Evolutionary conservation across 2,113 vertebrate species (phyloP).

Genomic region (Cranoglanis bouderius): DNA sequence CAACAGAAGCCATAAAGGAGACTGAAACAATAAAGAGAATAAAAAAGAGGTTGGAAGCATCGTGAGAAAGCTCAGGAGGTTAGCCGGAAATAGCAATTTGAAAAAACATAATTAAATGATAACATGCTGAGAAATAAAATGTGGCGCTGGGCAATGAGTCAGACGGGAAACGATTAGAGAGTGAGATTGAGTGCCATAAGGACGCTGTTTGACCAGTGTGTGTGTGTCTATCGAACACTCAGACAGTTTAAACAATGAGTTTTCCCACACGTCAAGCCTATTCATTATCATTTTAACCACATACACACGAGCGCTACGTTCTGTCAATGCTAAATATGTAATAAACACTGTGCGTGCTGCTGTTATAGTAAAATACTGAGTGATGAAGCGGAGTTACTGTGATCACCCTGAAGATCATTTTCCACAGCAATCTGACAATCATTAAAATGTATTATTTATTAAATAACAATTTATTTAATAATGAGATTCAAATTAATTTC

Average conservation of each 20-base stretch:
- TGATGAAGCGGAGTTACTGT: neutral
- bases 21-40: neutral
- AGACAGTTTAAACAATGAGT: constrained; percentile 60
- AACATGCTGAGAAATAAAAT: constrained; percentile 22
- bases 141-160: constrained; percentile 40
- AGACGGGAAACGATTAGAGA: constrained; percentile 59
- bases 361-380: neutral
- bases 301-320: neutral
- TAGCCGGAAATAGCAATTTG: constrained; percentile 21
- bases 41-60: neutral
- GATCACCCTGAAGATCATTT: neutral
- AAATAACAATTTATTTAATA: neutral
- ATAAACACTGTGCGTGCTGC: neutral
- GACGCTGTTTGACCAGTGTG: constrained; percentile 42
- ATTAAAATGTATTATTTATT: neutral
- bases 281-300: constrained; percentile 57
- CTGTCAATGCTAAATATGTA: neutral
- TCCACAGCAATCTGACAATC: neutral
- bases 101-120: constrained; percentile 42
- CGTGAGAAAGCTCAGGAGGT: constrained; percentile 3
- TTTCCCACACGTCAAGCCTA: constrained; percentile 50
- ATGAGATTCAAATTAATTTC: too few species aligned
- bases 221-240: constrained; percentile 51
- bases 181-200: constrained; percentile 35
- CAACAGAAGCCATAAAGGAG: constrained; percentile 12